Evolutionary conservation across 2,797 vertebrate species (phyloP), one percentile per base, ranked within the genome.

Genomic region (Amblyraja radiata): DNA sequence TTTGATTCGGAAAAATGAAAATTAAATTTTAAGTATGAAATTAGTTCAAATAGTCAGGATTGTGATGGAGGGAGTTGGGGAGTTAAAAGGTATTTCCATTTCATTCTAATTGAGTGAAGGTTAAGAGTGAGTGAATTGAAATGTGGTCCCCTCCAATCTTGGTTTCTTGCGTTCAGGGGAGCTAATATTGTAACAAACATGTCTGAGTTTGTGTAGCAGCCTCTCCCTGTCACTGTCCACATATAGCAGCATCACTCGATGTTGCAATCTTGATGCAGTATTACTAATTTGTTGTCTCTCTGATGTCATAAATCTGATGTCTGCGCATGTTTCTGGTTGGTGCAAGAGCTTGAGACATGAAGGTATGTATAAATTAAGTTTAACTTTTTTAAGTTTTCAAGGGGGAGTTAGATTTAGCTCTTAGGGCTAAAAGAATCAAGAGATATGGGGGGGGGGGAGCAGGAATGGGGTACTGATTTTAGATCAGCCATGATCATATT

Each of bases 251-350:
- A 68, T 88, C 32, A 88, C 61, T 65, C 84, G 36, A 28, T 21
- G 14, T 32, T 88, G n/a, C 16, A 88, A 68, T 68, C 28, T 63
- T 86, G 83, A 86, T 86, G 83, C 58, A 32, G 83, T 6, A 86
- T n/a, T 86, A 86, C 58, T 86, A 86, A 86, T 63, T n/a, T 88
- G 28, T 88, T 88, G 63, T 65, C 21, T 63, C 36, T 88, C 83
- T 86, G 83, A 68, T 88, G 63, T 68, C 84, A 88, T 88, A 88
- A 88, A 68, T 88, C 58, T 86, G 32, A 14, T 65, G 58, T 86
- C 58, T 61, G 16, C 63, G 13, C 14, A 65, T 86, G 63, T 65
- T 61, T 68, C 61, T 21, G 65, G 63, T 65, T 68, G 21, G 65
- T 88, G 61, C 68, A 88, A 68, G n/a, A 88, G 7, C 84, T 2